Evolutionary conservation across 2,113 vertebrate genomes (phyloP).

Genomic region (Alligator sinensis): DNA sequence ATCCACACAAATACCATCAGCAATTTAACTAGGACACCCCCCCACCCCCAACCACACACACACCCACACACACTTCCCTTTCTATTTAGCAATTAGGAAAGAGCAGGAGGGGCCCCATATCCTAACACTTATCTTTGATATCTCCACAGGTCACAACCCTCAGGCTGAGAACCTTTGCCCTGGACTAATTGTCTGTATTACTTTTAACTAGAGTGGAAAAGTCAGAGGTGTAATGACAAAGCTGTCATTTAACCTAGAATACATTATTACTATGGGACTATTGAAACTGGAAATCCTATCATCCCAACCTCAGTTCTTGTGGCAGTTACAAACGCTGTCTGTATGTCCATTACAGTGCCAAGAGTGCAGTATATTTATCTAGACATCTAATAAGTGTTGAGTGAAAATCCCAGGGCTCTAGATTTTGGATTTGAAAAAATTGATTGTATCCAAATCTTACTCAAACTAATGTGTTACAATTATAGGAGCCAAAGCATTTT

Average conservation of each 20-base stretch:
- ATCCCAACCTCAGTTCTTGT: not conserved
- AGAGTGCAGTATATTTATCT: not conserved
- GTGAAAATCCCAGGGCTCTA: not conserved
- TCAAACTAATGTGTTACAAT: not conserved
- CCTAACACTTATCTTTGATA: not conserved
- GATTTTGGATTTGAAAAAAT: not conserved
- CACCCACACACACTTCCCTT: not conserved
- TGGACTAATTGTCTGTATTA: fast-evolving
- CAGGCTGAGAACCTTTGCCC: not conserved
- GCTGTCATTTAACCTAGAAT: not conserved
- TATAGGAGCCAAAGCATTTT: not conserved
- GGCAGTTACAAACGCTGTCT: not conserved
- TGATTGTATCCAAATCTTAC: not conserved
- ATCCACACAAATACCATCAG: not conserved
- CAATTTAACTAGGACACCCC: too few species aligned
- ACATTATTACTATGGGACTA: not conserved
- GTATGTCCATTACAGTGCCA: not conserved
- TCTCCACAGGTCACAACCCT: not conserved
- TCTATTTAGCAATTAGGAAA: not conserved
- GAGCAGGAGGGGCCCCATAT: not conserved
- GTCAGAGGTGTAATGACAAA: not conserved
- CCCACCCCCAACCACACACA: too few species aligned
- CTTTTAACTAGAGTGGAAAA: not conserved
- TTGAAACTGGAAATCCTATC: not conserved
- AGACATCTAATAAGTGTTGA: not conserved